A percentile compares a stretch with the other conserved stretches of the same genome.
phyloP scores from a whole-genome alignment of 2,797 vertebrate species.

The Alfaro cultratus region DNA sequence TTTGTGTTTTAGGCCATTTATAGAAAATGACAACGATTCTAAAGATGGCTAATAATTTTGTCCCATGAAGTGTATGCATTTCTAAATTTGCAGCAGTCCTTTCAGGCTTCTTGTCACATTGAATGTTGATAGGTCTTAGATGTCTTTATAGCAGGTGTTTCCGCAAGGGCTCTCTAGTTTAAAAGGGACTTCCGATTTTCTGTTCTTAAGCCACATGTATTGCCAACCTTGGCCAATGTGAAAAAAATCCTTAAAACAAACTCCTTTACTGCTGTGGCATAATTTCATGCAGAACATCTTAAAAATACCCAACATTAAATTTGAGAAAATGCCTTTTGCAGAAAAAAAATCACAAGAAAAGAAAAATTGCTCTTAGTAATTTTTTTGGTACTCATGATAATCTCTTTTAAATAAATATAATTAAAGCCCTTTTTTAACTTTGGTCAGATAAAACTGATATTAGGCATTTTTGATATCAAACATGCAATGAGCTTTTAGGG shows the following conservation, averaged over 20 bases:
- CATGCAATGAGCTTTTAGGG: neutral
- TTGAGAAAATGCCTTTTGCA: neutral
- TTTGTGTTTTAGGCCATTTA: conserved; percentile 61
- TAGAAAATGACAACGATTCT: conserved; percentile 55
- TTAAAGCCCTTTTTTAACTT: neutral
- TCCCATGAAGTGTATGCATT: conserved; percentile 34
- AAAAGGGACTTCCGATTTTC: neutral
- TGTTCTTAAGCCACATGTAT: neutral
- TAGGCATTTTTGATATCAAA: neutral
- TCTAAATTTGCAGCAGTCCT: conserved; percentile 28
- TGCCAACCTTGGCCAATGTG: neutral
- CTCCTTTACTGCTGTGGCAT: neutral
- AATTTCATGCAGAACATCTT: neutral
- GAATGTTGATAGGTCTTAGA: conserved; percentile 20
- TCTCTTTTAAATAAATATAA: neutral
- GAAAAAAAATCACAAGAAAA: neutral
- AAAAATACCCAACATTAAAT: neutral
- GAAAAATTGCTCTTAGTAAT: neutral
- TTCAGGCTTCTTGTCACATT: conserved; percentile 27
- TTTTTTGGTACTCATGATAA: neutral
- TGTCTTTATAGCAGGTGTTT: conserved; percentile 37
- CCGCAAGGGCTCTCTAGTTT: conserved; percentile 14
- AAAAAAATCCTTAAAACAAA: neutral
- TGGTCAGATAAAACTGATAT: neutral
- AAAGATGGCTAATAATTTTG: conserved; percentile 48